Evolutionary conservation across 2,113 vertebrate genomes (phyloP), one percentile per base, ranked within the genome.

Genomic region (Centropus bengalensis): DNA sequence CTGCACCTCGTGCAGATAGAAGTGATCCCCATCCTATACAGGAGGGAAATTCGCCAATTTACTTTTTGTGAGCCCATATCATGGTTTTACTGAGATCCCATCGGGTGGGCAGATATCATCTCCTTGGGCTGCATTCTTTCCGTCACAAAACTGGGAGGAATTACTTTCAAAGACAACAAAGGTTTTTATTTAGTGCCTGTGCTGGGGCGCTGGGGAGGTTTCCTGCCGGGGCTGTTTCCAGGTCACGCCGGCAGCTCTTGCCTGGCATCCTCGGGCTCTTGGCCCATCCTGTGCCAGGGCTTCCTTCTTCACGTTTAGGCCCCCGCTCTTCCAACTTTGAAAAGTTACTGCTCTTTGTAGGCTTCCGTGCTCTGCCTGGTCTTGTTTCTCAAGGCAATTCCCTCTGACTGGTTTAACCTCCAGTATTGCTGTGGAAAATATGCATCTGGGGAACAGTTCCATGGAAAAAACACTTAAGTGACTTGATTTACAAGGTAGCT

Each of bases 321-420:
- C 4, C 49, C 16, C 0, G 0, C 6, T 52, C 54, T 58, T 24
- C 47, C 4, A 3, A 11, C 27, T 21, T 18, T 26, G n/a, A 56
- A 52, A 18, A 47, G 33, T 33, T 6, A 3, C 45, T 1, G 8
- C 22, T 54, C 58, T 22, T 10, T 3, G 9, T 4, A 10, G 51
- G 27, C 59, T 23, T 45, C 71, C 18, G 56, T 2, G 2, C 3
- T 80, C 67, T 17, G 40, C 47, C 18, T 8, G 2, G 47, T 58
- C 73, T 51, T 15, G 5, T 86, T 91, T 91, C 66, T 17, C 7
- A 3, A 9, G 82, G 58, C 63, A 14, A 5, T 77, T 82, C 86
- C 45, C 52, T 76, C 82, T 5, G 47, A 23, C 42, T 70, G 5
- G 0, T 58, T 54, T 85, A 70, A 17, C 55, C 87, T 36, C 88